phyloP scores from a whole-genome alignment of 2,888 invertebrate species.

The Hermaeophaga mercurialis region DNA sequence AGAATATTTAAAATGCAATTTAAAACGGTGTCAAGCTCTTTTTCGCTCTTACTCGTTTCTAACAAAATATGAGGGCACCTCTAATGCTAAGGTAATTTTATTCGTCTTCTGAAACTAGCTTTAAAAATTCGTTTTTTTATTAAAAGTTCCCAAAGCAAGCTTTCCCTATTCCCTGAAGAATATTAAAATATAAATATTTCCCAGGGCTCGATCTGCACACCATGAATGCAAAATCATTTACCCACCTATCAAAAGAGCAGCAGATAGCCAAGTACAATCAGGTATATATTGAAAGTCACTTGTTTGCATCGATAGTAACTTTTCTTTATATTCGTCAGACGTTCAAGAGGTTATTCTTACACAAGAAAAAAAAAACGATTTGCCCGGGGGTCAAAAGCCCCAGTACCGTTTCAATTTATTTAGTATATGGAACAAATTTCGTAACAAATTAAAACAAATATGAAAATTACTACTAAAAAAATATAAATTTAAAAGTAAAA shows the following conservation, averaged over 20 bases:
- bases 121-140: slow-evolving; percentile 5
- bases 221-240: slow-evolving; percentile 20
- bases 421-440: too few relatives aligned
- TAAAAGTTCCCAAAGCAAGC: background rate
- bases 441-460: too few relatives aligned
- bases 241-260: slow-evolving; percentile 2
- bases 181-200: slow-evolving; percentile 15
- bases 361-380: slow-evolving; percentile 23
- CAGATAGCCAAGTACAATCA: slow-evolving; percentile 31
- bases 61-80: too few relatives aligned
- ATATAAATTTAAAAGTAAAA: too few relatives aligned
- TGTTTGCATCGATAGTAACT: slow-evolving; percentile 30
- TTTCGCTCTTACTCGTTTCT: too few relatives aligned
- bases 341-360: slow-evolving; percentile 14
- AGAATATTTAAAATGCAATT: too few relatives aligned
- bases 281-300: slow-evolving; percentile 32
- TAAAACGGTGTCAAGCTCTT: too few relatives aligned
- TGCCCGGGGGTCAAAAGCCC: slow-evolving; percentile 5
- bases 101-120: background rate
- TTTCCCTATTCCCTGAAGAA: background rate
- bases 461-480: too few relatives aligned
- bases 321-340: slow-evolving; percentile 17
- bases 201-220: slow-evolving; percentile 1
- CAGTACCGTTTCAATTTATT: background rate
- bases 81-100: background rate